Evolutionary conservation across 2,888 invertebrate species (phyloP), one percentile per base, ranked within the genome.

Genomic region (Teleogryllus oceanicus): DNA sequence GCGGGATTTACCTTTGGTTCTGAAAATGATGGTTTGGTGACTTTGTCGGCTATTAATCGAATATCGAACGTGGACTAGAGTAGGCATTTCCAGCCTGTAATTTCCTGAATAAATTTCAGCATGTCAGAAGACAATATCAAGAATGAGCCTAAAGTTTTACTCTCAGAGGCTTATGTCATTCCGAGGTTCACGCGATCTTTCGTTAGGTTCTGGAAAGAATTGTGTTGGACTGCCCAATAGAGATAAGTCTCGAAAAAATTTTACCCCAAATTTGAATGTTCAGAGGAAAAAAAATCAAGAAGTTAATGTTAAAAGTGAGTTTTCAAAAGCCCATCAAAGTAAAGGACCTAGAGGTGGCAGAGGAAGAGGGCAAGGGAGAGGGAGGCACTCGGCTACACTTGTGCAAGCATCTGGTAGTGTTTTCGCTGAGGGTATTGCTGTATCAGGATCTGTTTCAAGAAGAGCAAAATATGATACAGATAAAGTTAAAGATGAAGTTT

Each of bases 251-350:
- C 87, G 85, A 79, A 86, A 85, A 83, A 79, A 86, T 8, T 87
- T 86, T 77, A 84, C 83, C 5, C 87, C 87, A 50, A 87, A 87
- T 82, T 79, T 87, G 50, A 87, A 87, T 84, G 86, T 84, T n/a
- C 86, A 86, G 78, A 85, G 87, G 78, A 85, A 84, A 77, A 87
- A 85, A 79, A 86, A 85, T 81, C 85, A 86, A 82, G 86, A 86
- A 86, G 80, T 83, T 82, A 37, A 84, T 77, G 80, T 84, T 83
- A 24, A 50, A 77, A 79, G 62, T 81, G 79, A 62, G n/a, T 62
- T 62, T n/a, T 18, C n/a, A 5, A 62, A 62, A 62, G 62, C 1
- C n/a, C 37, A 37, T 37, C 37, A 82, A 81, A 78, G 81, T 79
- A 76, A 83, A 20, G 85, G 83, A n/a, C 86, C 84, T 13, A 81